Evolutionary conservation across 2,113 vertebrate genomes (phyloP).

Genomic region (Ophthalmotilapia sp.): DNA sequence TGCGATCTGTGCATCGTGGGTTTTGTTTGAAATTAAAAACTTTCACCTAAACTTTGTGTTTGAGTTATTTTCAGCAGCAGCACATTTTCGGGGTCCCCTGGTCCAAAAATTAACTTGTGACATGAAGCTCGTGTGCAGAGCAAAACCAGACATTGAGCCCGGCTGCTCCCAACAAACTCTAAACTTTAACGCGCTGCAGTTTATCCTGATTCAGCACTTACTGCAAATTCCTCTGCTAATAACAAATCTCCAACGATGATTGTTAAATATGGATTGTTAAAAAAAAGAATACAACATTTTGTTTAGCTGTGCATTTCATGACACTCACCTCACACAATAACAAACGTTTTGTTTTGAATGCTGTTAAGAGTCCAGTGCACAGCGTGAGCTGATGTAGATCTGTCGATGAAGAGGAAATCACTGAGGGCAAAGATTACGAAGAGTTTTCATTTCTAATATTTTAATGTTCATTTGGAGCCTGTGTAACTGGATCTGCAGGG

Average conservation of each 20-base stretch:
- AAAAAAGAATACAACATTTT: background rate
- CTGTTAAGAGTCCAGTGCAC: background rate
- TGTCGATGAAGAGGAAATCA: background rate
- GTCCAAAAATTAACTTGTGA: background rate
- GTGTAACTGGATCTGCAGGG: background rate
- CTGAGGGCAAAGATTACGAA: background rate
- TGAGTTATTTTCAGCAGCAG: background rate
- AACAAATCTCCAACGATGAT: background rate
- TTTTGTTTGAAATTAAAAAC: slow-evolving; percentile 14
- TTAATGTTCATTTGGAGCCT: background rate
- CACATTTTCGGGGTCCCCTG: background rate
- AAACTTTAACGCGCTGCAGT: background rate
- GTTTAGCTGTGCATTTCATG: background rate
- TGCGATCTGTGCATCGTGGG: background rate
- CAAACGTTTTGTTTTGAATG: background rate
- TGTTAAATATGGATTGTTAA: background rate
- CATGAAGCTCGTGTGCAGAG: accelerated
- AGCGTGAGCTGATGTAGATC: background rate
- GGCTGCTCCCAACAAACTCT: background rate
- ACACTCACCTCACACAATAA: background rate
- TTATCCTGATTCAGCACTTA: background rate
- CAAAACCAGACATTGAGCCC: background rate
- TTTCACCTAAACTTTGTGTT: background rate
- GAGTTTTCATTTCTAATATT: background rate
- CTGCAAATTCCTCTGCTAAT: background rate